phyloP scores from a whole-genome alignment of 1,140 invertebrate genomes.

The Harlomillsia oculata region DNA sequence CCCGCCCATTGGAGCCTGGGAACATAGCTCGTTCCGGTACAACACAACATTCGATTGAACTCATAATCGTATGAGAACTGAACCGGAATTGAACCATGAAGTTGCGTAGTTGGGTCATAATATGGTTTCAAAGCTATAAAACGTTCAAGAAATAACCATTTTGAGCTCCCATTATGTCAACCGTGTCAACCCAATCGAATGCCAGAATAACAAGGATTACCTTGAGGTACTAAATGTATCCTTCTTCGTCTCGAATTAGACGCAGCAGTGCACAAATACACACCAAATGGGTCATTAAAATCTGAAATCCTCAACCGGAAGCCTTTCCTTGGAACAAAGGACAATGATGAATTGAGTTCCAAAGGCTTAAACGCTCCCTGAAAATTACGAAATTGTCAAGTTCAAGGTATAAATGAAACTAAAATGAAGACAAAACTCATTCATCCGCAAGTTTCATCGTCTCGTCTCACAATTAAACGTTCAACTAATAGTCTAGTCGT shows the following conservation, averaged over 20 bases:
- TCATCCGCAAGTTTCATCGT: not conserved
- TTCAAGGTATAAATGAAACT: not conserved
- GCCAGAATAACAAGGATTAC: not conserved
- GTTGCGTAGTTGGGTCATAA: not conserved
- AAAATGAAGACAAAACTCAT: not conserved
- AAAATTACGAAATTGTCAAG: not conserved
- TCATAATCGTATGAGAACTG: slow-evolving; percentile 24
- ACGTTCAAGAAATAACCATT: not conserved
- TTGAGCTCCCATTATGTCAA: not conserved
- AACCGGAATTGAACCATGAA: slow-evolving; percentile 2
- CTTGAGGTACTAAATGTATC: slow-evolving; percentile 18
- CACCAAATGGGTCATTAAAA: slow-evolving; percentile 20
- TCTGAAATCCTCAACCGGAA: slow-evolving; percentile 5
- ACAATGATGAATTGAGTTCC: slow-evolving; percentile 14
- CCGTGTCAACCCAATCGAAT: not conserved
- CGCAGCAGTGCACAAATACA: slow-evolving; percentile 15
- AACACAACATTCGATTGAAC: slow-evolving; percentile 18
- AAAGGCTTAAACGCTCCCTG: slow-evolving; percentile 17
- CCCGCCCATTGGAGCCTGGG: slow-evolving; percentile 22
- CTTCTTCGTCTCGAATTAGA: slow-evolving; percentile 10
- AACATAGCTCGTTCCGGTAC: not conserved
- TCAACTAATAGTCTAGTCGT: not conserved
- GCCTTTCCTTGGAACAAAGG: slow-evolving; percentile 21
- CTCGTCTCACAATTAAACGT: not conserved
- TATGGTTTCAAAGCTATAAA: slow-evolving; percentile 10